A percentile compares a stretch with the other conserved stretches of the same genome.
These are phyloP conservation scores for Calameuta pallipes DNA, from an alignment of 2,888 invertebrate species.

Conservation along the genomic window DNA sequence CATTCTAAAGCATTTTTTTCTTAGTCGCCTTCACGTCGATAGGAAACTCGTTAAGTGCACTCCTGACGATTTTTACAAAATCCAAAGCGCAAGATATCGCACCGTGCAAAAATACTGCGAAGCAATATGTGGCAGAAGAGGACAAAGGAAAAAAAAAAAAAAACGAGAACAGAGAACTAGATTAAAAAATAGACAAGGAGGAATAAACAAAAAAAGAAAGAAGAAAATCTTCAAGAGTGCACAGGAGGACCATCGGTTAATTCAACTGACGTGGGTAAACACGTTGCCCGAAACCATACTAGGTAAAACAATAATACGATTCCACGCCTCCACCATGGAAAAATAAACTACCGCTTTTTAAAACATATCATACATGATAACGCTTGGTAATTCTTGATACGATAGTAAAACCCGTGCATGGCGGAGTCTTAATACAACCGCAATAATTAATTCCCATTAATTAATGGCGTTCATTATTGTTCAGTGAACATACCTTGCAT, in stretches of 20 bases:
- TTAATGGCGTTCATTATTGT: not conserved
- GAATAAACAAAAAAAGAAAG: not conserved
- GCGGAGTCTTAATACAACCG: not conserved
- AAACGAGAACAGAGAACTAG: not conserved
- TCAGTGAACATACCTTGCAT: not conserved
- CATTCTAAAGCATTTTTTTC: slow-evolving; percentile 3
- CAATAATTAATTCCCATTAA: not conserved
- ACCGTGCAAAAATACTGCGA: not conserved
- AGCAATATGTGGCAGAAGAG: not conserved
- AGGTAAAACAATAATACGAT: not conserved
- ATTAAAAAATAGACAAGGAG: not conserved
- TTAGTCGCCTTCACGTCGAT: not conserved
- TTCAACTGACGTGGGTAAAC: not conserved
- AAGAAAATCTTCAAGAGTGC: not conserved
- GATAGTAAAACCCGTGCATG: not conserved
- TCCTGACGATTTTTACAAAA: not conserved
- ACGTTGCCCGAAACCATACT: not conserved
- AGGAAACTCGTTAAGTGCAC: not conserved
- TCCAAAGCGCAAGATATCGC: not conserved
- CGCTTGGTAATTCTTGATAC: slow-evolving; percentile 7
- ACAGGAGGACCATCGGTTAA: not conserved
- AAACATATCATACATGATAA: slow-evolving; percentile 41
- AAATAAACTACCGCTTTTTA: slow-evolving; percentile 36
- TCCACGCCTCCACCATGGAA: slow-evolving; percentile 28
- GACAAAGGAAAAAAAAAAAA: no score